phyloP scores from a whole-genome alignment of 1,140 invertebrate genomes.

The Bombus confusus region DNA sequence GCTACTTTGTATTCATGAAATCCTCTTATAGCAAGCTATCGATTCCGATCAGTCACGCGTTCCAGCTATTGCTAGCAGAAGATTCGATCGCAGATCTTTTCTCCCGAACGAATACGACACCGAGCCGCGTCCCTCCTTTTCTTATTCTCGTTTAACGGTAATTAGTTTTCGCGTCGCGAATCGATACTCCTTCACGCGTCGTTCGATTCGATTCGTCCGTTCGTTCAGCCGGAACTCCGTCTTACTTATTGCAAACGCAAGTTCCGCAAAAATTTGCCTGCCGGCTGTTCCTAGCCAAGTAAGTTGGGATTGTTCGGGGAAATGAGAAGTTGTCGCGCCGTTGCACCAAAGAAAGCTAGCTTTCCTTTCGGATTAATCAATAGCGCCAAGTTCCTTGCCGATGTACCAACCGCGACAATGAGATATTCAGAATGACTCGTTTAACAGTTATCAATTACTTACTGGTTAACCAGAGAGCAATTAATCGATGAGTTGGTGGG shows the following conservation, averaged over 20 bases:
- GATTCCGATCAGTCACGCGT: not conserved
- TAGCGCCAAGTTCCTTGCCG: not conserved
- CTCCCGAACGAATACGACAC: not conserved
- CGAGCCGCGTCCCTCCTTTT: not conserved
- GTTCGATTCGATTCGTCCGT: not conserved
- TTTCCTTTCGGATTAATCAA: slow-evolving; percentile 10
- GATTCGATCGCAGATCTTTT: not conserved
- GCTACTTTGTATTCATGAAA: not conserved
- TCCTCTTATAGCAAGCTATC: not conserved
- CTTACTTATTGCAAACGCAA: slow-evolving; percentile 21
- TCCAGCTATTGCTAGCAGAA: too few species aligned
- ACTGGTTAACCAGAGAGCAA: not conserved
- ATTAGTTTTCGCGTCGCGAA: slow-evolving; percentile 11
- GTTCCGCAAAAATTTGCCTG: slow-evolving; percentile 32
- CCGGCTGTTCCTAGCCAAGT: not conserved
- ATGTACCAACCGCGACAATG: not conserved
- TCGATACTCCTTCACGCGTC: not conserved
- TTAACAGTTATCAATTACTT: not conserved
- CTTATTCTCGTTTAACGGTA: slow-evolving; percentile 25
- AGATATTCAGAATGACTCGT: not conserved
- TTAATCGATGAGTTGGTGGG: not conserved
- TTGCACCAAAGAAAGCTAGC: not conserved
- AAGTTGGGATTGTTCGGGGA: slow-evolving; percentile 21
- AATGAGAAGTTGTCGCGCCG: not conserved
- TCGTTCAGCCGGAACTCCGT: not conserved